Percentiles rank a stretch among this genome's conserved stretches.
Evolutionary conservation across 2,888 invertebrate genomes (phyloP).

Genomic region (Sympetrum striolatum): DNA sequence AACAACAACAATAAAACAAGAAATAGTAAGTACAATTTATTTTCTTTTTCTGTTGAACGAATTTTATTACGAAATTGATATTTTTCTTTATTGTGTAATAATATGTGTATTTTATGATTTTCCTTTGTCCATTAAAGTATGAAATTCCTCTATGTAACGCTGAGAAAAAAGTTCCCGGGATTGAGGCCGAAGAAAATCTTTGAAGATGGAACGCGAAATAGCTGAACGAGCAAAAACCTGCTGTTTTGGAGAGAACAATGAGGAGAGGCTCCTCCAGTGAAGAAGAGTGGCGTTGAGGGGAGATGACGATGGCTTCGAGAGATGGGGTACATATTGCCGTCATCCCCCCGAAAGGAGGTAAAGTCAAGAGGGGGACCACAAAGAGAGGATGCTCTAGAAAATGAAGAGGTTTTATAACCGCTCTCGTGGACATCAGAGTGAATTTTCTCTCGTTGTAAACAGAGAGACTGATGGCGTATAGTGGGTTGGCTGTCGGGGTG

Average conservation of each 20-base stretch:
- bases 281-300: not conserved
- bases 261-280: not conserved
- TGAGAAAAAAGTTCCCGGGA: not conserved
- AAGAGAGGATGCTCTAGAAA: not conserved
- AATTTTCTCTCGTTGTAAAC: constrained; percentile 30
- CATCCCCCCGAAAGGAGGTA: not conserved
- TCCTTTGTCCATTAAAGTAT: no score
- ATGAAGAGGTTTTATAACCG: constrained; percentile 30
- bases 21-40: no score
- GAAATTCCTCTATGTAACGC: no score
- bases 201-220: not conserved
- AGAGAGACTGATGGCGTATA: constrained; percentile 14
- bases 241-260: not conserved
- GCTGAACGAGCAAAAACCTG: not conserved
- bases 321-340: not conserved
- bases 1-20: no score
- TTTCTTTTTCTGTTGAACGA: no score
- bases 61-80: no score
- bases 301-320: not conserved
- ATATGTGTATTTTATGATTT: no score
- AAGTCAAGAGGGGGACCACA: not conserved
- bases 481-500: not conserved
- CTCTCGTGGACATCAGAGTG: constrained; percentile 29
- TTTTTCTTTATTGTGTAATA: no score
- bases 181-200: not conserved